Evolutionary conservation across 1,140 invertebrate species (phyloP).

Genomic region (Sinella curviseta): DNA sequence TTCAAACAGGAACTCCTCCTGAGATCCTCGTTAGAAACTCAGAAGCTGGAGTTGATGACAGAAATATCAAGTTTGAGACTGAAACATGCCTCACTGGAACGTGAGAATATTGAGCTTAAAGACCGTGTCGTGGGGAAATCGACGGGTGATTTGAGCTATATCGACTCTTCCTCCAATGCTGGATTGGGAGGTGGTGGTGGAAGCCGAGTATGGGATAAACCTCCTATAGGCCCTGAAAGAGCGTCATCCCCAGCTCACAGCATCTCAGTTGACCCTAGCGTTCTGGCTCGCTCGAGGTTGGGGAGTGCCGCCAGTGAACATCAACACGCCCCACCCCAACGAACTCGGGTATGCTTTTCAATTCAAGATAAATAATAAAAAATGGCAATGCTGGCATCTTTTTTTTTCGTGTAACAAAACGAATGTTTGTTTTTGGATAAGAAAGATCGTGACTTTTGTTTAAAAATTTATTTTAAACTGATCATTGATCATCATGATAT

Average conservation of each 20-base stretch:
- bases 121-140: constrained; percentile 52
- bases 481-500: too few relatives aligned
- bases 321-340: neutral
- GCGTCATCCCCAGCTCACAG: constrained; percentile 31
- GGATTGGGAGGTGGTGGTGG: constrained; percentile 48
- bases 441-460: too few relatives aligned
- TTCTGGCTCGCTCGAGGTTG: neutral
- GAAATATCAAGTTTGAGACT: constrained; percentile 86
- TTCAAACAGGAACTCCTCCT: constrained; percentile 75
- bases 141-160: constrained; percentile 35
- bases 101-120: constrained; percentile 75
- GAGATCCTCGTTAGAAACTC: constrained; percentile 83
- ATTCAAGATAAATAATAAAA: neutral
- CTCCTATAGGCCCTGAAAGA: constrained; percentile 50
- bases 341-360: constrained; percentile 8
- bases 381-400: too few relatives aligned
- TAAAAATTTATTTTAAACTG: too few relatives aligned
- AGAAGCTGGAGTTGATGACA: constrained; percentile 87
- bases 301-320: neutral
- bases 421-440: too few relatives aligned
- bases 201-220: constrained; percentile 55
- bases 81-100: constrained; percentile 76
- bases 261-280: neutral
- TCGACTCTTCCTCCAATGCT: constrained; percentile 15
- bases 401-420: too few relatives aligned